Base-by-base conservation (phyloP, 2,888 invertebrate genomes). In the Meiosimyza platycephala region DNA sequence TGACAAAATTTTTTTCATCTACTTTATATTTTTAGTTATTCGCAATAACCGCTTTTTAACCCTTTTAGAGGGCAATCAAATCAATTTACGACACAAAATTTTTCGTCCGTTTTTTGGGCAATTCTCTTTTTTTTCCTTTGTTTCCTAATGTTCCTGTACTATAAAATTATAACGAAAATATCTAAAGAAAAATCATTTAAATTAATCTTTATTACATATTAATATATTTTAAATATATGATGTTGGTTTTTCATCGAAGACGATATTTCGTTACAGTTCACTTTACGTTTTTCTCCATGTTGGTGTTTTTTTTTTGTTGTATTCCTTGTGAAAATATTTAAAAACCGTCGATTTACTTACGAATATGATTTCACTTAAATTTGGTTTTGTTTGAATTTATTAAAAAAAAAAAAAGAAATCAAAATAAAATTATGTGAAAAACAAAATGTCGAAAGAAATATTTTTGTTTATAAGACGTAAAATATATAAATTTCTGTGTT, bases 321-420 rank as follows among this genome's bases (percentile, higher is more conserved):
- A 50, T 33, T 64, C 15, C 48, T 55, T 57, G 22, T 55, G 16
- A 64, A 18, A 33, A 67, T 67, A 57, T 67, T 52, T 65, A 65
- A 40, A 52, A 65, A 40, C 40, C 40, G 40, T 65, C 22, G 40
- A 55, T 67, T 13, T 18, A 52, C 47, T 40, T 40, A 47, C 16
- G 18, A 33, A 52, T 52, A 15, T 16, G 55, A 55, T 55, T 51
- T 33, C 18, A 67, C 48, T 47, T 47, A 18, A 57, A 47, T 67
- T 50, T 54, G 48, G 55, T 69, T 59, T 71, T 50, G 59, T 60
- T 66, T 60, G 57, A 73, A 69, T 64, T 71, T 66, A 67, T 66
- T 71, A 55, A 40, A 9, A 40, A 40, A 40, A 40, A 40, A 40
- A 40, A 66, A 63, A 69, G 54, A 59, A 47, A 59, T 62, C 70